phyloP scores from a whole-genome alignment of 1,140 invertebrate species.

The Lamellibrachia luymesi region DNA sequence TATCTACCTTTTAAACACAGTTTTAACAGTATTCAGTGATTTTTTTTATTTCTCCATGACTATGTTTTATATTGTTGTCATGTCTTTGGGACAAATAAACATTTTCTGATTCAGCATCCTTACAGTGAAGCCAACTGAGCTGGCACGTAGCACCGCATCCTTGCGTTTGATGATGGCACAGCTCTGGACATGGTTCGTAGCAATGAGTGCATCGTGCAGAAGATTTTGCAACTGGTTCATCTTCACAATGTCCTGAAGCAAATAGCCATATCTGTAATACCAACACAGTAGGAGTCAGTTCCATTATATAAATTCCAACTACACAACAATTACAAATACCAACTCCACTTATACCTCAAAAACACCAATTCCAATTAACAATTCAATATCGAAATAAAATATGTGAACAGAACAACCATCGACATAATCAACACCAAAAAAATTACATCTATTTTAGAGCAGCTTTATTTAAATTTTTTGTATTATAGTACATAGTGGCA shows the following conservation, averaged over 20 bases:
- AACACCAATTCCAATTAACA: too few relatives aligned
- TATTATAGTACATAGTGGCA: too few relatives aligned
- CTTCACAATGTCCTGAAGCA: slow-evolving; percentile 49
- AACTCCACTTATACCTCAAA: too few relatives aligned
- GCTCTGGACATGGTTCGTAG: slow-evolving; percentile 52
- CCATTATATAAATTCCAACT: too few relatives aligned
- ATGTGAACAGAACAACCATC: too few relatives aligned
- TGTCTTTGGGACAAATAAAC: too few relatives aligned
- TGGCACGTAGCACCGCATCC: slow-evolving; percentile 45
- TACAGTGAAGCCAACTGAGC: slow-evolving; percentile 51
- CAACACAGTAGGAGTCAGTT: neutral
- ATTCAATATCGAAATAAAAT: too few relatives aligned
- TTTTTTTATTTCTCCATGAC: neutral
- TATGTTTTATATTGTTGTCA: neutral
- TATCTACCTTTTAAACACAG: too few relatives aligned
- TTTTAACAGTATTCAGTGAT: neutral
- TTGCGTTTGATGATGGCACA: slow-evolving; percentile 52
- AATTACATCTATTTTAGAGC: too few relatives aligned
- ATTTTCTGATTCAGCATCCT: neutral
- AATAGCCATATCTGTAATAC: neutral
- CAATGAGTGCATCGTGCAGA: slow-evolving; percentile 54
- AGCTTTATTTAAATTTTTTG: too few relatives aligned
- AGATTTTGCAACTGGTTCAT: slow-evolving; percentile 56
- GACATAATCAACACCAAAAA: too few relatives aligned
- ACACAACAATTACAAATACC: too few relatives aligned